Conservation (phyloP, 2,797 vertebrate genomes). For the Schizothorax lantsangensis region DNA sequence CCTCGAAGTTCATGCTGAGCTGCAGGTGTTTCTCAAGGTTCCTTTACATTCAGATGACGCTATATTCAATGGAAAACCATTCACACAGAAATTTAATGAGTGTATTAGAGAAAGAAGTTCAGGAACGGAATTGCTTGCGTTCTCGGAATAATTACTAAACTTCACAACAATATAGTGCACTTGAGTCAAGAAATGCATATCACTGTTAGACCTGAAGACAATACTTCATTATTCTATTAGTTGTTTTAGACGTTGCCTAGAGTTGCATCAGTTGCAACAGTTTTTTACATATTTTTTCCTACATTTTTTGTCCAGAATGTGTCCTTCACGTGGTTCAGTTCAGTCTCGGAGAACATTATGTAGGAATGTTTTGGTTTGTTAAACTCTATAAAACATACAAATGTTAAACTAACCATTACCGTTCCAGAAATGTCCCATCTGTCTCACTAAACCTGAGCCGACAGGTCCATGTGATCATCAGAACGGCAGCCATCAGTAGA, state of each 20-base stretch:
- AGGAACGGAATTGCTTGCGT: background rate
- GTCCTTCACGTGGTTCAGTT: background rate
- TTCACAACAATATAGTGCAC: background rate
- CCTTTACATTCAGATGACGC: background rate
- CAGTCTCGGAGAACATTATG: background rate
- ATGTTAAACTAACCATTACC: constrained; percentile 20
- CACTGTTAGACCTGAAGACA: background rate
- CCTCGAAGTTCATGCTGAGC: background rate
- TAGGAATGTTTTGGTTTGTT: constrained; percentile 17
- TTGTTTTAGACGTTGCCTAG: background rate
- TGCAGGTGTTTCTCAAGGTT: background rate
- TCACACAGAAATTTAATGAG: background rate
- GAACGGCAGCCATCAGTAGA: constrained; percentile 21
- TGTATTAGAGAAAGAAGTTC: background rate
- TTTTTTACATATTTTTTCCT: no score
- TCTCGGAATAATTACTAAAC: background rate
- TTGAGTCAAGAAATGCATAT: background rate
- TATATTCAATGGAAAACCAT: constrained; percentile 1
- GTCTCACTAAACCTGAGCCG: background rate
- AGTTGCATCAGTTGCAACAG: background rate
- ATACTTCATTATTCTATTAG: background rate
- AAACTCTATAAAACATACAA: constrained; percentile 34
- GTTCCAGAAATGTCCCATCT: constrained; percentile 19
- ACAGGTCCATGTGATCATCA: constrained; percentile 31
- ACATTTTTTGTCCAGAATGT: background rate